phyloP scores from a whole-genome alignment of 2,888 invertebrate species.

The Drosophila nr. perissopoda region DNA sequence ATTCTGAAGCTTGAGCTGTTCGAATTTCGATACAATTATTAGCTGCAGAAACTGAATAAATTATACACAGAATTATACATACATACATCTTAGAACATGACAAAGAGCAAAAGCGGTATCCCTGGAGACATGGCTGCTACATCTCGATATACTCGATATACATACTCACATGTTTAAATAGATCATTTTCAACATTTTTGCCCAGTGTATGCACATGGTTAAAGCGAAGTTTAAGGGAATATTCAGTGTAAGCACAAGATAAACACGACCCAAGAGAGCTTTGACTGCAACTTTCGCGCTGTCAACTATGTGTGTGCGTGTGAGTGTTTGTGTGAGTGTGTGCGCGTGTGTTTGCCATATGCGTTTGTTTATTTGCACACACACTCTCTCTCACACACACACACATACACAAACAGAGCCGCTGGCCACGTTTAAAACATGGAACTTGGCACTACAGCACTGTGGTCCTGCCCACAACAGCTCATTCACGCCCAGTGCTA shows the following conservation, averaged over 20 bases:
- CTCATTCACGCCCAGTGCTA: constrained; percentile 13
- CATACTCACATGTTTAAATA: not conserved
- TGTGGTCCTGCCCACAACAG: constrained; percentile 17
- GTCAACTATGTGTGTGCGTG: constrained; percentile 35
- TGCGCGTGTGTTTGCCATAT: constrained; percentile 8
- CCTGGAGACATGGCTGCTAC: not conserved
- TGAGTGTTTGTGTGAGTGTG: not conserved
- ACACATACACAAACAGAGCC: constrained; percentile 21
- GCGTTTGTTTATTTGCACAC: constrained; percentile 7
- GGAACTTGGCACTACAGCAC: constrained; percentile 29
- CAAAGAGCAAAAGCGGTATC: not conserved
- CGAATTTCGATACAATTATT: not conserved
- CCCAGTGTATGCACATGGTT: constrained; percentile 17
- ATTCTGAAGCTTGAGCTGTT: not conserved
- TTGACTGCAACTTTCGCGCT: constrained; percentile 58
- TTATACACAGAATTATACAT: not conserved
- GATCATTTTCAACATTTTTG: not conserved
- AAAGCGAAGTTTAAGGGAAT: constrained; percentile 64
- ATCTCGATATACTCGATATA: not conserved
- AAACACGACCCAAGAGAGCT: constrained; percentile 73
- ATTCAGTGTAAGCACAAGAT: constrained; percentile 72
- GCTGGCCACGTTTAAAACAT: constrained; percentile 52
- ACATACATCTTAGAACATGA: not conserved
- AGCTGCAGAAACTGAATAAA: not conserved
- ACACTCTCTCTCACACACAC: constrained; percentile 1